These are phyloP conservation scores for Apotomis betuletana DNA, from an alignment of 2,888 invertebrate species.

Conservation along the genomic window DNA sequence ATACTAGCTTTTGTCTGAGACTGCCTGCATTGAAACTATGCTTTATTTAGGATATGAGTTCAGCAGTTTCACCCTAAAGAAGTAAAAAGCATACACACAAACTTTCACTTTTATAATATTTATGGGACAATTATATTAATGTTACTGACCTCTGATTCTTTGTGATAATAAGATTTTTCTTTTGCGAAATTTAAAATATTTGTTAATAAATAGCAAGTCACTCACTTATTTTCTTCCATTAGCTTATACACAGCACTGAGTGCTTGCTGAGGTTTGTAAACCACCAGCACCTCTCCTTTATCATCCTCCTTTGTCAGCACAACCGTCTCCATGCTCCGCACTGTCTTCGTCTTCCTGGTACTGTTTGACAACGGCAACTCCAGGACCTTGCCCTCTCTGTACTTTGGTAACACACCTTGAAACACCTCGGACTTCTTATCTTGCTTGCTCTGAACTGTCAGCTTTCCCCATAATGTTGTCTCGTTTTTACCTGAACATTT, in stretches of 20 bases:
- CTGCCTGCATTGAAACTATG: too few relatives aligned
- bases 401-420: conserved; percentile 68
- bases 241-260: conserved; percentile 65
- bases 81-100: too few relatives aligned
- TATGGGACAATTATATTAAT: too few relatives aligned
- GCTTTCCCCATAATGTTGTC: conserved; percentile 69
- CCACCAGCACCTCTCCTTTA: conserved; percentile 64
- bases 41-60: too few relatives aligned
- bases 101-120: too few relatives aligned
- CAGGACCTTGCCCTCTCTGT: conserved; percentile 64
- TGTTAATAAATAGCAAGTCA: background rate
- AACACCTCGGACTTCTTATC: conserved; percentile 66
- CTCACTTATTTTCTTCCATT: conserved; percentile 49
- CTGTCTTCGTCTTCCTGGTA: conserved; percentile 44
- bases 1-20: too few relatives aligned
- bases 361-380: conserved; percentile 47
- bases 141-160: too few relatives aligned
- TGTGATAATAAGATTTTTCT: too few relatives aligned
- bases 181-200: background rate
- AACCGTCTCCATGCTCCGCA: conserved; percentile 54
- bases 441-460: conserved; percentile 58
- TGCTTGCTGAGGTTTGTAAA: conserved; percentile 63
- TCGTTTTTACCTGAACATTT: conserved; percentile 55
- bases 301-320: conserved; percentile 61
- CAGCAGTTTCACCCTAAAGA: too few relatives aligned